Conservation (phyloP, 2,888 invertebrate species). For the Ochropacha duplaris region DNA sequence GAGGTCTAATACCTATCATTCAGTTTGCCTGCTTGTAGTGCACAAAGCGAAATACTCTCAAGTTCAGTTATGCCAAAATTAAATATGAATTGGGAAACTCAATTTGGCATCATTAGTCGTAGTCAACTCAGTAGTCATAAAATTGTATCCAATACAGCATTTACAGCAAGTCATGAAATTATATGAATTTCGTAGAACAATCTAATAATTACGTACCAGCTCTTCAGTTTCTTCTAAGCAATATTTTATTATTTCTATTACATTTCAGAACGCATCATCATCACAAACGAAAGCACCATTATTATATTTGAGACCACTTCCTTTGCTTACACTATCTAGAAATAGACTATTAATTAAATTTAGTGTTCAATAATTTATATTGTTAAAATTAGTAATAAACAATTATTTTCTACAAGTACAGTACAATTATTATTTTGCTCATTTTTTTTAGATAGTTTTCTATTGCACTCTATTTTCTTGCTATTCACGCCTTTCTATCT, state of each 20-base stretch:
- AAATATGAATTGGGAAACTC: too few species aligned
- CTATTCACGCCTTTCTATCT: background rate
- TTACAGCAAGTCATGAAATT: too few species aligned
- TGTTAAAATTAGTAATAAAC: background rate
- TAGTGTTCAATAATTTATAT: background rate
- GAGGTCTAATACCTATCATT: too few species aligned
- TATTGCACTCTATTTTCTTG: background rate
- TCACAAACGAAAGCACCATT: slow-evolving; percentile 71
- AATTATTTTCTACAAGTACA: background rate
- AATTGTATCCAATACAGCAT: too few species aligned
- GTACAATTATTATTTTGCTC: background rate
- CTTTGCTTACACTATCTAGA: slow-evolving; percentile 9
- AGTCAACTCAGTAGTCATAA: too few species aligned
- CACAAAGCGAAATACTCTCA: too few species aligned
- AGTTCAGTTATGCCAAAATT: too few species aligned
- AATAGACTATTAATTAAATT: slow-evolving; percentile 11
- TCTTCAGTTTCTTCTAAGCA: background rate
- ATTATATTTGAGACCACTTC: slow-evolving; percentile 52
- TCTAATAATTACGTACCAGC: background rate
- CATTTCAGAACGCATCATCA: slow-evolving; percentile 73
- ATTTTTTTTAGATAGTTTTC: background rate
- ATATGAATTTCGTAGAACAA: too few species aligned
- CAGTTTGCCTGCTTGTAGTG: too few species aligned
- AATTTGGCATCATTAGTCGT: too few species aligned
- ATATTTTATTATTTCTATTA: slow-evolving; percentile 29